Evolutionary conservation across 2,797 vertebrate species (phyloP).

Genomic region (Capromys pilorides): DNA sequence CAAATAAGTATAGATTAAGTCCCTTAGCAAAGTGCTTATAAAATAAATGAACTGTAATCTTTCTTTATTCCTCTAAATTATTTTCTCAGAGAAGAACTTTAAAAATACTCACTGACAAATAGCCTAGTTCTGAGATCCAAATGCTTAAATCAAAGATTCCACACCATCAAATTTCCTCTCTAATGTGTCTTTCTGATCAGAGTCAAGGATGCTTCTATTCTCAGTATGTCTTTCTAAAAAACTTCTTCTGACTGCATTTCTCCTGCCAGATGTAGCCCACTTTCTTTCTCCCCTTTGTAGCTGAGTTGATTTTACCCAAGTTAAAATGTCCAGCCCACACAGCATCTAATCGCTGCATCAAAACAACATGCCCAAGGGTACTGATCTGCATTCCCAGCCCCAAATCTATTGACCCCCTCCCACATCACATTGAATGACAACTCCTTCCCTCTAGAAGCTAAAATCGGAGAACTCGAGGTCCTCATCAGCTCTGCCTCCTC

Average conservation of each 20-base stretch:
- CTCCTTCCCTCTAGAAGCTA: neutral
- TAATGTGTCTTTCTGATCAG: neutral
- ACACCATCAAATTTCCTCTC: neutral
- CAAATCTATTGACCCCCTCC: neutral
- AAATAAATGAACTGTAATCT: constrained; percentile 10
- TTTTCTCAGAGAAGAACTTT: neutral
- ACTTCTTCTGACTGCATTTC: constrained; percentile 4
- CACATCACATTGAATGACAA: neutral
- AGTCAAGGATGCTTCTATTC: constrained; percentile 25
- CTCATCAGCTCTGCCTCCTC: neutral
- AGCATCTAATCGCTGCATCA: neutral
- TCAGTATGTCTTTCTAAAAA: neutral
- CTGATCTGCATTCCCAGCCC: neutral
- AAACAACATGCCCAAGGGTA: neutral
- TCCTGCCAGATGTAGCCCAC: neutral
- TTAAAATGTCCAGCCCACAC: neutral
- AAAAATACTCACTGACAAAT: neutral
- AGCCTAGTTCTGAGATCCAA: constrained; percentile 5
- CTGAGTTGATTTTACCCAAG: neutral
- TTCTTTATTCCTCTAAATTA: neutral
- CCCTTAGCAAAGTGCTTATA: constrained; percentile 6
- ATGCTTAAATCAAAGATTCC: constrained; percentile 32
- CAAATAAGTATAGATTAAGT: constrained; percentile 24
- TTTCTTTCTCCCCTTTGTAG: neutral
- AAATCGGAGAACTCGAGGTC: neutral